phyloP scores from a whole-genome alignment of 1,140 invertebrate genomes.

The Agrilus planipennis region DNA sequence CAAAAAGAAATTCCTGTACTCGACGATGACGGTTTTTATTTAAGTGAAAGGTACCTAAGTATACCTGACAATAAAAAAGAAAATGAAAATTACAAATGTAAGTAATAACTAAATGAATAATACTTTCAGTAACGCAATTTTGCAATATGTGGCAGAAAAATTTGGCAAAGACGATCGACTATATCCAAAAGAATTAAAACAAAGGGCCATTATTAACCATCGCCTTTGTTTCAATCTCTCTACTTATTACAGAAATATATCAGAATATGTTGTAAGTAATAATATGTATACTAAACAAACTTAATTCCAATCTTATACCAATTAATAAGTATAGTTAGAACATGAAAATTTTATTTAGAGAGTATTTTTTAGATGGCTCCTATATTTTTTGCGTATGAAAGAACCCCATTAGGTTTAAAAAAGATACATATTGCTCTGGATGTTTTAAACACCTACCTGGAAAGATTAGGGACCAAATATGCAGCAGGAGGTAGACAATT shows the following conservation, averaged over 20 bases:
- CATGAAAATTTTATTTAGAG: neutral
- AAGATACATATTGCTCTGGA: conserved; percentile 51
- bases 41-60: conserved; percentile 50
- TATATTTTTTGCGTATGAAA: conserved; percentile 59
- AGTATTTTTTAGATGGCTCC: conserved; percentile 47
- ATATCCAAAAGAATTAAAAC: conserved; percentile 55
- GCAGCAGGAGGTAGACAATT: conserved; percentile 41
- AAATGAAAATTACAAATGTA: no score
- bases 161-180: conserved; percentile 49
- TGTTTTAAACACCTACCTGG: conserved; percentile 55
- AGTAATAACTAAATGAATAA: no score
- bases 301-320: no score
- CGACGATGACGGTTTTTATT: conserved; percentile 56
- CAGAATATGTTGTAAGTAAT: conserved; percentile 48
- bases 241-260: conserved; percentile 59
- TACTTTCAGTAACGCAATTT: conserved; percentile 54
- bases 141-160: conserved; percentile 64
- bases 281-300: no score
- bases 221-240: conserved; percentile 62
- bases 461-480: conserved; percentile 45
- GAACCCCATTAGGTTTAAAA: conserved; percentile 49
- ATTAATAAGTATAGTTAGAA: neutral
- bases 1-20: conserved; percentile 69
- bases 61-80: neutral
- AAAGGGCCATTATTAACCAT: conserved; percentile 60